Evolutionary conservation across 2,888 invertebrate species (phyloP), one percentile per base, ranked within the genome.

Genomic region (Argynnis bischoffii): DNA sequence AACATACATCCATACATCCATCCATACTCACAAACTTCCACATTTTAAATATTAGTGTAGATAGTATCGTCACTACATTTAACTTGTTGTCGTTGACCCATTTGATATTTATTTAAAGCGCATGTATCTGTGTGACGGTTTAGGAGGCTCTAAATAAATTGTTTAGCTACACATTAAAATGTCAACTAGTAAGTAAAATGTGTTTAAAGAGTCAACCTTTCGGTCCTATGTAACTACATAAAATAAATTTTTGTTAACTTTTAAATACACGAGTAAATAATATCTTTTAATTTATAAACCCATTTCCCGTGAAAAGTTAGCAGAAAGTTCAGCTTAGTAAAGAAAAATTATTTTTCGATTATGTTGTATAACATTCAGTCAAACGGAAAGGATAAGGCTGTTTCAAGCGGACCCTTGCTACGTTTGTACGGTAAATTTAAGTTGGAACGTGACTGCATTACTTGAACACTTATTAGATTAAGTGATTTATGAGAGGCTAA

Each of bases 241-340:
- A 88, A 89, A 89, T 81, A 85, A 85, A 86, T 84, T 84, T 79
- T 81, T 81, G 79, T 83, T 79, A 85, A 81, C 84, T 80, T 81
- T 74, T 70, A 72, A 70, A 80, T 82, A 85, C 81, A 83, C 79
- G 85, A 82, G 83, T 86, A 88, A 89, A 88, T 89, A 89, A 89
- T 87, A 88, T 88, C 83, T 89, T 89, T 89, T 90, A 90, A 90
- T 89, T 87, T 88, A 81, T 80, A 84, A 82, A 87, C 89, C 88
- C 84, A 87, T 85, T 85, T 87, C 83, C 83, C 76, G 75, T 77
- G 78, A 87, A 87, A 89, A 87, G 81, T 86, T 85, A 79, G 77
- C 78, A 79, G 67, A 78, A 82, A 85, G 84, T 84, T 82, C 83
- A 81, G 77, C 81, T 81, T 81, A 79, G 85, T 79, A 81, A 81